phyloP scores from a whole-genome alignment of 2,113 vertebrate species.

The Leptosomus discolor region DNA sequence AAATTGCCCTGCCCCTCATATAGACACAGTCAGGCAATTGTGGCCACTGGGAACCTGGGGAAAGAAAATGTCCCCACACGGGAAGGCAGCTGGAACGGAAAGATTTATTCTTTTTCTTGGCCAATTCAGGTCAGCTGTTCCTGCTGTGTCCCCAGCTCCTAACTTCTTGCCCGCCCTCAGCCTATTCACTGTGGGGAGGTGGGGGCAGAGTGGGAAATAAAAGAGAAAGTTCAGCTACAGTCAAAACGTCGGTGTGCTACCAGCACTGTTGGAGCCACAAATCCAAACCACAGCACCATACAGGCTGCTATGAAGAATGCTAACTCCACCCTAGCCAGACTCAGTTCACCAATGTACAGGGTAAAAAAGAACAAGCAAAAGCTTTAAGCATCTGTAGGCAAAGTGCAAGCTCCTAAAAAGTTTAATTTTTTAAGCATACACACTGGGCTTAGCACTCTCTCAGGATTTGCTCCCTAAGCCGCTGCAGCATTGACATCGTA shows the following conservation, averaged over 20 bases:
- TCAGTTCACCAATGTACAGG: not conserved
- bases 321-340: not conserved
- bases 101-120: not conserved
- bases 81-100: not conserved
- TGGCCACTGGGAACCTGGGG: not conserved
- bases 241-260: not conserved
- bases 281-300: not conserved
- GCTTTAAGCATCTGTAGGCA: not conserved
- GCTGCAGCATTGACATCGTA: not conserved
- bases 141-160: rapidly evolving
- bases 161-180: not conserved
- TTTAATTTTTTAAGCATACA: not conserved
- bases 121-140: not conserved
- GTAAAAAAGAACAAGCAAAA: not conserved
- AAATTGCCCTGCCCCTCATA: not conserved
- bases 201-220: not conserved
- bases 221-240: not conserved
- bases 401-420: not conserved
- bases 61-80: not conserved
- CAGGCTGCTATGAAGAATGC: not conserved
- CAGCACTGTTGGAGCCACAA: not conserved
- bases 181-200: not conserved
- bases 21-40: not conserved
- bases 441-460: not conserved
- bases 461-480: not conserved